Evolutionary conservation across 2,888 invertebrate genomes (phyloP), one percentile per base, ranked within the genome.

Genomic region (Calliopum simillimum): DNA sequence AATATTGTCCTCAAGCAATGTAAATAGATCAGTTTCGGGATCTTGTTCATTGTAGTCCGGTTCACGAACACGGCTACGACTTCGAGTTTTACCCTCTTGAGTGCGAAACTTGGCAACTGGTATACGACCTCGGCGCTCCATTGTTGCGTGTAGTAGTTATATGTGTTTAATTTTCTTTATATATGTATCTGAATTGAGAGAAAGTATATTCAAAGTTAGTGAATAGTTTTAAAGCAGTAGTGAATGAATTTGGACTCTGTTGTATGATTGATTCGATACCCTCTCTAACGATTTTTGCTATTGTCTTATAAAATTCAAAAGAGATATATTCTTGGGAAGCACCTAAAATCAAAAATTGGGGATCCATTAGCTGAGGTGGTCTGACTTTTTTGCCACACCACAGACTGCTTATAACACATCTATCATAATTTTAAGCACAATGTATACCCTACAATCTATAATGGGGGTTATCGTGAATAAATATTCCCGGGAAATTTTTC

Each of bases 101-200:
- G 84, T 85, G 43, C 85, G 85, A 76, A 84, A 85, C 72, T 83
- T 86, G 56, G 86, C 85, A 43, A 86, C 83, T 3, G 86, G 86
- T 68, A 86, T 86, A 58, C 86, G 82, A 41, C 81, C 85, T 53
- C 86, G 82, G 66, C 86, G 80, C 73, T 85, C 84, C 86, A 85
- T 85, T 21, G 71, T 14, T 41, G 71, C 76, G 67, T 77, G 79
- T 75, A 79, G 75, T 76, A n/a, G n/a, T n/a, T n/a, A n/a, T n/a
- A 72, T 72, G 70, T 58, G 67, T 25, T 59, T 11, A 33, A 33
- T 16, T 66, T n/a, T 53, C 62, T 67, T 49, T 55, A 47, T 33
- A 1, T 33, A 8, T 5, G 8, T 14, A 23, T 21, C 21, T 56
- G 8, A 56, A 21, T 56, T 3, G n/a, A n/a, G 8, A 14, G 23